Conservation (phyloP, 2,888 invertebrate genomes). For the Amaurobius ferox region DNA sequence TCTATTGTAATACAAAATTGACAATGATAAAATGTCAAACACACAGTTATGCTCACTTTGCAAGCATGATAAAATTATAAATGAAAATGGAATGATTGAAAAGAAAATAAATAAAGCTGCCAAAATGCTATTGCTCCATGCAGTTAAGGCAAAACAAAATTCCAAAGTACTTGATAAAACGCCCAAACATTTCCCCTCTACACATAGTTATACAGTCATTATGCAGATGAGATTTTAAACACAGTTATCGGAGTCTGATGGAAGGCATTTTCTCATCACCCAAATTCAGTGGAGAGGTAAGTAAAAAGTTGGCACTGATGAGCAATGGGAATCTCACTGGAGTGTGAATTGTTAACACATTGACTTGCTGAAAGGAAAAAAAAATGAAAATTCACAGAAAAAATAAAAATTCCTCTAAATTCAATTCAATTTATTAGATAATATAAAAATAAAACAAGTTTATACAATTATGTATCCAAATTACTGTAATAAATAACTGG, state of each 20-base stretch:
- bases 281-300: conserved; percentile 75
- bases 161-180: no score
- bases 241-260: background rate
- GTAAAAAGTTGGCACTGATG: conserved; percentile 84
- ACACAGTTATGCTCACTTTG: no score
- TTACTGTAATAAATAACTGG: no score
- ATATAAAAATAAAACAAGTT: no score
- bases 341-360: conserved; percentile 80
- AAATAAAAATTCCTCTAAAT: no score
- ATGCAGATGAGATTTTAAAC: no score
- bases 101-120: conserved; percentile 26
- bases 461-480: no score
- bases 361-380: conserved; percentile 76
- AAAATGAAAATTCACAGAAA: no score
- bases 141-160: no score
- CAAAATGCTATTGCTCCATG: background rate
- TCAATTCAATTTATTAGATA: no score
- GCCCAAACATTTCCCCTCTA: background rate
- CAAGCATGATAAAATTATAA: background rate
- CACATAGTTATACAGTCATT: background rate
- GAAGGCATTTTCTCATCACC: conserved; percentile 36
- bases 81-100: conserved; percentile 40
- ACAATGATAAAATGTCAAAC: no score
- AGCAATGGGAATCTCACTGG: conserved; percentile 83
- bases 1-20: no score